phyloP scores from a whole-genome alignment of 2,113 vertebrate genomes.

The Laticauda laticaudata region DNA sequence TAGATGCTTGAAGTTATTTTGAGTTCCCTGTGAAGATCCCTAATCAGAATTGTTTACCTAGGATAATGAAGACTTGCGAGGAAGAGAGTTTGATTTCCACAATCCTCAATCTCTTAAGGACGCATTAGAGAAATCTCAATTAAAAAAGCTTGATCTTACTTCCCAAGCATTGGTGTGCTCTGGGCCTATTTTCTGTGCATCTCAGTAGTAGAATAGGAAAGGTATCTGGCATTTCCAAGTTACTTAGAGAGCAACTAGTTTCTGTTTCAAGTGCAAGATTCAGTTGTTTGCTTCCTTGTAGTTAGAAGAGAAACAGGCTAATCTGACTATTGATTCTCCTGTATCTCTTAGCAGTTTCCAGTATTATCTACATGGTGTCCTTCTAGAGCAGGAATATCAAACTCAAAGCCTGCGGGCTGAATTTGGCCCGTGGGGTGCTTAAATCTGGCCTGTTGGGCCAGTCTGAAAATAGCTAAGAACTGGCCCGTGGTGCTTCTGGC shows the following conservation, averaged over 20 bases:
- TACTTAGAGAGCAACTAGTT: not conserved
- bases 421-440: no score
- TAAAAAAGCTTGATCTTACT: not conserved
- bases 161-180: not conserved
- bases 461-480: no score
- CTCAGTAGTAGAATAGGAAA: not conserved
- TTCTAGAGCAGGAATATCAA: no score
- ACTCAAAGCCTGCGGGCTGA: no score
- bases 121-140: not conserved
- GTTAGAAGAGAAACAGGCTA: not conserved
- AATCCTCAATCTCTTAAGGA: not conserved
- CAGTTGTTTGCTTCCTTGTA: not conserved
- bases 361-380: not conserved
- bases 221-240: not conserved
- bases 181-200: not conserved
- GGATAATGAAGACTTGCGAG: not conserved
- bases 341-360: not conserved
- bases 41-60: not conserved
- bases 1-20: not conserved
- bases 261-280: not conserved
- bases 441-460: no score
- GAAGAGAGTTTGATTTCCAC: not conserved
- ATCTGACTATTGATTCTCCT: not conserved
- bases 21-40: not conserved
- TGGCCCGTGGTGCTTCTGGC: no score